phyloP scores from a whole-genome alignment of 2,797 vertebrate genomes.

The Sylvia borin region DNA sequence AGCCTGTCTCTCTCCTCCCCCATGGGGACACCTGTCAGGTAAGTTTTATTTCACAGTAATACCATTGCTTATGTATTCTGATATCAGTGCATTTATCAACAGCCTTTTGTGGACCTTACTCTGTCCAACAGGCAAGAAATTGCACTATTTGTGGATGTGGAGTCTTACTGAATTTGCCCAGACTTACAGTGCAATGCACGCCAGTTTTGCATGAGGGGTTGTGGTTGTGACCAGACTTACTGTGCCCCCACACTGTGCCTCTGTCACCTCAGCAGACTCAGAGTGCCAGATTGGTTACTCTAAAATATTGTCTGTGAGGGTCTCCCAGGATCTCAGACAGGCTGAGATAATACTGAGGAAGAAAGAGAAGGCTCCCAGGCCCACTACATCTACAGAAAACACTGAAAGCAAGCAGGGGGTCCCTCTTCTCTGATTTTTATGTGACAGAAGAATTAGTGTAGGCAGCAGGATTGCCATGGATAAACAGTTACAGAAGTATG shows the following conservation, averaged over 20 bases:
- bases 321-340: neutral
- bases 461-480: neutral
- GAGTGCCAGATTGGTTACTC: neutral
- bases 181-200: neutral
- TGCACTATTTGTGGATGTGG: neutral
- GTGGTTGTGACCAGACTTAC: fast-evolving
- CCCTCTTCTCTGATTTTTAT: neutral
- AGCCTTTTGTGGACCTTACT: neutral
- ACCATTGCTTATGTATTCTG: neutral
- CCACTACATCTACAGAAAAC: neutral
- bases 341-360: neutral
- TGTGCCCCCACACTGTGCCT: neutral
- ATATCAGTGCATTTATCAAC: neutral
- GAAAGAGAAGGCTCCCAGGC: neutral
- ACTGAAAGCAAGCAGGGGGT: fast-evolving
- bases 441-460: neutral
- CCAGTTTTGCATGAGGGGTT: neutral
- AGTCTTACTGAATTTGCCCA: neutral
- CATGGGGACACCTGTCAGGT: neutral
- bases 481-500: neutral
- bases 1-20: neutral
- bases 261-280: neutral
- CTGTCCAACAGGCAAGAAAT: neutral
- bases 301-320: neutral
- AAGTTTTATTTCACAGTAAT: neutral